phyloP scores from a whole-genome alignment of 2,888 invertebrate species.

The Ophion obscuratus region DNA sequence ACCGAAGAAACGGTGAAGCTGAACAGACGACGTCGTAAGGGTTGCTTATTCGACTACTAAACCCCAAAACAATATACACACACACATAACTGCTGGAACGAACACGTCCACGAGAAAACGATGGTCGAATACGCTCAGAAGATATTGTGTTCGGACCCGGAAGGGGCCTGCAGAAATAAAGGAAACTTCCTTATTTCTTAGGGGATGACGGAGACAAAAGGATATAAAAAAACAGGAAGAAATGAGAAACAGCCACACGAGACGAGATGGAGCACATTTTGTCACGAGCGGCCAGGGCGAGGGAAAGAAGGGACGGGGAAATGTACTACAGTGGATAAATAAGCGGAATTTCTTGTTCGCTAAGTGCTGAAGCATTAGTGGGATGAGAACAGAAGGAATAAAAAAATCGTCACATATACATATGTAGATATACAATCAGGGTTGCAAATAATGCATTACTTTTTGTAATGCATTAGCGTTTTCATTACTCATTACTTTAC shows the following conservation, averaged over 20 bases:
- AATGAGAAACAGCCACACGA: slow-evolving; percentile 41
- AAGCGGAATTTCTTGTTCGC: slow-evolving; percentile 50
- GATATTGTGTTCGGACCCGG: slow-evolving; percentile 36
- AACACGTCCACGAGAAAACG: slow-evolving; percentile 22
- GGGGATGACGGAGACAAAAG: background rate
- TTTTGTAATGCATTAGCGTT: too few relatives aligned
- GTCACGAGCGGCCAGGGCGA: slow-evolving; percentile 3
- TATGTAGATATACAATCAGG: too few relatives aligned
- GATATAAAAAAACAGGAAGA: slow-evolving; percentile 29
- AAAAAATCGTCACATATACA: slow-evolving; percentile 25
- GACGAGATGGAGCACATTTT: slow-evolving; percentile 53
- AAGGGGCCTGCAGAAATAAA: slow-evolving; percentile 12
- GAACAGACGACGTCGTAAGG: background rate
- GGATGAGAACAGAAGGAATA: slow-evolving; percentile 55
- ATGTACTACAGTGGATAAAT: slow-evolving; percentile 51
- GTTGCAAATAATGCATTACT: too few relatives aligned
- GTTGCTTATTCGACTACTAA: background rate
- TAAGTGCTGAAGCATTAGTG: slow-evolving; percentile 59
- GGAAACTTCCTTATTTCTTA: slow-evolving; percentile 12
- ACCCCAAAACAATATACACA: slow-evolving; percentile 15
- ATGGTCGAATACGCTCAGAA: slow-evolving; percentile 19
- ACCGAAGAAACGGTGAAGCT: background rate
- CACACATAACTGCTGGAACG: slow-evolving; percentile 12
- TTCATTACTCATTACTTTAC: too few relatives aligned
- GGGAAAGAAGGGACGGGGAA: background rate